These are phyloP conservation scores for Antheraea pernyi DNA, from an alignment of 1,140 invertebrate species.

Conservation along the genomic window DNA sequence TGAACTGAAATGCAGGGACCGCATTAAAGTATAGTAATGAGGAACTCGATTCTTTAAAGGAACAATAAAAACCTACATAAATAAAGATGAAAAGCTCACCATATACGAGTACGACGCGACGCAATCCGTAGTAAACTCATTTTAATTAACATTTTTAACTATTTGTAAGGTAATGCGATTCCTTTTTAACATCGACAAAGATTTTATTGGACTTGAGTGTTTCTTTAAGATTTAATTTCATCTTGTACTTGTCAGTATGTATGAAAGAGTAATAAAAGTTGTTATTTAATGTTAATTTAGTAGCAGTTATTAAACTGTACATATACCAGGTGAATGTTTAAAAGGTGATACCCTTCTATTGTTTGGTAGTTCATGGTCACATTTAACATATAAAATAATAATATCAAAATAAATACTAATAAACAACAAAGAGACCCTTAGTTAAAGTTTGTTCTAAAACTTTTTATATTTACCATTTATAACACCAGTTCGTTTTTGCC, in stretches of 20 bases:
- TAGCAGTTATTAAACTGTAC: no score
- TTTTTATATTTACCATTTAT: no score
- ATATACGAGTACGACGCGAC: slow-evolving; percentile 1
- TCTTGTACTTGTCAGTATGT: not conserved
- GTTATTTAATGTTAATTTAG: no score
- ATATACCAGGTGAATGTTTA: no score
- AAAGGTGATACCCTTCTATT: no score
- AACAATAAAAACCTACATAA: slow-evolving; percentile 22
- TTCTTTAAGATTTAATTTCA: not conserved
- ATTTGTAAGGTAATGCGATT: not conserved
- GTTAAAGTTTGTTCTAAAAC: no score
- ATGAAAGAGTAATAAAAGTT: not conserved
- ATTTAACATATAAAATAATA: no score
- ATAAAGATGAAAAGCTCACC: slow-evolving; percentile 6
- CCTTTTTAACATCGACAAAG: not conserved
- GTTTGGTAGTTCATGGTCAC: no score
- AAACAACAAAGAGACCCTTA: no score
- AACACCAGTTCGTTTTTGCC: no score
- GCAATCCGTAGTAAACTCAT: slow-evolving; percentile 1
- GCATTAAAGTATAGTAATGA: slow-evolving; percentile 24
- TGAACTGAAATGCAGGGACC: slow-evolving; percentile 25
- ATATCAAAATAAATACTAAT: no score
- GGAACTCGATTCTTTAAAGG: slow-evolving; percentile 16
- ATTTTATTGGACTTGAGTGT: not conserved
- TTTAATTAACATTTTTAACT: not conserved